phyloP scores from a whole-genome alignment of 2,797 vertebrate species.

The Gouania willdenowi region DNA sequence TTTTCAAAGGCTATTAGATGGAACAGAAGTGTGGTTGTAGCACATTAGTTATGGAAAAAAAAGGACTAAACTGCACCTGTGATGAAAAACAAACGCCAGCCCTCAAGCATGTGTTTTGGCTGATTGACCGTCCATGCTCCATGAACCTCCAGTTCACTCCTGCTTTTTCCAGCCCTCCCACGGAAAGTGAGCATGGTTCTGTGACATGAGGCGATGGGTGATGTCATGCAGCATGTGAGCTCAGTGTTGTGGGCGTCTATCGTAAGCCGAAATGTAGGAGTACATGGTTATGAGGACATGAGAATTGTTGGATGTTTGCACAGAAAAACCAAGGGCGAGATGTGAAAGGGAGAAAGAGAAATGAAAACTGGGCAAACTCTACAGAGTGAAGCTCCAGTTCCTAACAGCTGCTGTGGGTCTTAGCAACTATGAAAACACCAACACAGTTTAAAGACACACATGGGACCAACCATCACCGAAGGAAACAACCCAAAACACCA shows the following conservation, averaged over 20 bases:
- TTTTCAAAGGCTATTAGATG: not conserved
- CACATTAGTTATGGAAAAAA: not conserved
- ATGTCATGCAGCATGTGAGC: conserved; percentile 31
- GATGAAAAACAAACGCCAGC: conserved; percentile 4
- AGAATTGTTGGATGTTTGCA: conserved; percentile 56
- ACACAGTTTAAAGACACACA: not conserved
- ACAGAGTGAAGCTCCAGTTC: conserved; percentile 6
- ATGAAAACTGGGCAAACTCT: conserved; percentile 17
- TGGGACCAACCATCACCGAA: not conserved
- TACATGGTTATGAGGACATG: conserved; percentile 59
- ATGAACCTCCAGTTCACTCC: not conserved
- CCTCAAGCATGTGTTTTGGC: conserved; percentile 1
- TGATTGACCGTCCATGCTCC: conserved; percentile 5
- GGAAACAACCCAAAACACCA: not conserved
- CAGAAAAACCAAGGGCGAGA: conserved; percentile 30
- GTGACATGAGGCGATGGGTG: conserved; percentile 12
- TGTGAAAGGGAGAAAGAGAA: conserved; percentile 20
- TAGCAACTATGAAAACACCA: not conserved
- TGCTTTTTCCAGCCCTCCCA: conserved; percentile 7
- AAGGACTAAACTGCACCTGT: not conserved
- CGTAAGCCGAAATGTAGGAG: conserved; percentile 45
- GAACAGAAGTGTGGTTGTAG: not conserved
- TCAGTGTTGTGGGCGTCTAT: conserved; percentile 11
- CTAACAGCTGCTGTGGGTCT: conserved; percentile 23
- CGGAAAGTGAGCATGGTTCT: conserved; percentile 13